A percentile compares a stretch with the other conserved stretches of the same genome.
Conservation (phyloP, 2,888 invertebrate species). For the Rotaria socialis region DNA sequence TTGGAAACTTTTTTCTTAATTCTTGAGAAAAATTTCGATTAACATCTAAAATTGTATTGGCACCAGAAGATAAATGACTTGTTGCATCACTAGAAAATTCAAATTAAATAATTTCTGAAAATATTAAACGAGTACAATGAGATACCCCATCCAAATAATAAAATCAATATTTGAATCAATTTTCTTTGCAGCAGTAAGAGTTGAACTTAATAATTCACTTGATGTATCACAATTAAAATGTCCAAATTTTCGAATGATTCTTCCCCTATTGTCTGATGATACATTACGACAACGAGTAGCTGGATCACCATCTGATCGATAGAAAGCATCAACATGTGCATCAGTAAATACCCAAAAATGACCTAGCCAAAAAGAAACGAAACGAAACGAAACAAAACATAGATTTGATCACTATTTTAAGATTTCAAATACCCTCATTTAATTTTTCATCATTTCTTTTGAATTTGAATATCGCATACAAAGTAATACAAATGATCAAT, state of each 20-base stretch:
- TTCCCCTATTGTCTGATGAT: neutral
- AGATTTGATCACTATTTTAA: neutral
- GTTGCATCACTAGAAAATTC: neutral
- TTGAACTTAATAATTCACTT: neutral
- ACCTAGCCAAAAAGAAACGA: neutral
- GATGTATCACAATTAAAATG: neutral
- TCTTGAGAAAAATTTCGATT: neutral
- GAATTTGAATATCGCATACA: neutral
- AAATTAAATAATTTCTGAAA: neutral
- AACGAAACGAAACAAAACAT: neutral
- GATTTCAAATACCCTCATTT: neutral
- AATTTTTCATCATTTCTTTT: neutral
- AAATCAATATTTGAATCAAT: constrained; percentile 29
- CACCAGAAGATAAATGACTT: neutral
- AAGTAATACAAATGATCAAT: neutral
- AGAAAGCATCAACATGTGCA: neutral
- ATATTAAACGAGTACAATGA: neutral
- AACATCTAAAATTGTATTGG: neutral
- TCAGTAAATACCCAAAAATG: constrained; percentile 26
- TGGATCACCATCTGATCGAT: constrained; percentile 1
- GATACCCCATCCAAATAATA: constrained; percentile 28
- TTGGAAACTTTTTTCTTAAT: neutral
- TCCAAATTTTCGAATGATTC: neutral
- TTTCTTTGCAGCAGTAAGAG: neutral
- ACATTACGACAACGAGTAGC: neutral